Evolutionary conservation across 1,140 invertebrate genomes (phyloP).

Genomic region (Sinonovacula constricta): DNA sequence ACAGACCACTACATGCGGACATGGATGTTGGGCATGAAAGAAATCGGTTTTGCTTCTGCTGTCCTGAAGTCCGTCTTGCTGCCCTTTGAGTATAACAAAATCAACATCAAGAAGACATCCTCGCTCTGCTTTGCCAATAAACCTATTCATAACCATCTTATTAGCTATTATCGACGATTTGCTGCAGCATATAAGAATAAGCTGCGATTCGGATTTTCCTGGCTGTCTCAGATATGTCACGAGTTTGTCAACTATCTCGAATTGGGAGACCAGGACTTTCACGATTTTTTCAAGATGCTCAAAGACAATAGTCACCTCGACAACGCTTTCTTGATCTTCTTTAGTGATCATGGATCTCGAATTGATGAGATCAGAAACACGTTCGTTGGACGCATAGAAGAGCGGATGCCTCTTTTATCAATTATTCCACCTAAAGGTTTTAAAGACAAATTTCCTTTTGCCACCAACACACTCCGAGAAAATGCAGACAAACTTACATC

Average conservation of each 20-base stretch:
- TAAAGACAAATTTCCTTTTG: slow-evolving; percentile 82
- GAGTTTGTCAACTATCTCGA: slow-evolving; percentile 55
- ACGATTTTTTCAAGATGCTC: slow-evolving; percentile 74
- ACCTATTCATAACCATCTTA: slow-evolving; percentile 44
- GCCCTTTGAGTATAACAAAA: slow-evolving; percentile 30
- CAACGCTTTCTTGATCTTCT: slow-evolving; percentile 85
- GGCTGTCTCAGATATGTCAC: slow-evolving; percentile 49
- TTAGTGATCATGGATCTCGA: slow-evolving; percentile 95
- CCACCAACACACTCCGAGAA: slow-evolving; percentile 83
- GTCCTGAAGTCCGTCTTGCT: slow-evolving; percentile 41
- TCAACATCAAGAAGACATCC: slow-evolving; percentile 29
- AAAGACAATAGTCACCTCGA: slow-evolving; percentile 74
- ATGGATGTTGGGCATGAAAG: slow-evolving; percentile 73
- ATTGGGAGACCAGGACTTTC: slow-evolving; percentile 53
- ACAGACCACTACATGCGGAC: slow-evolving; percentile 79
- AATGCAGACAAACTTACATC: slow-evolving; percentile 82
- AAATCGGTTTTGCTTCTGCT: slow-evolving; percentile 53
- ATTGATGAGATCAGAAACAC: slow-evolving; percentile 90
- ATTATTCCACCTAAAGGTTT: slow-evolving; percentile 88
- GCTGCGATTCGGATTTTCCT: slow-evolving; percentile 40
- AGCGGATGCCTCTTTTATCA: slow-evolving; percentile 91
- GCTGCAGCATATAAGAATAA: slow-evolving; percentile 38
- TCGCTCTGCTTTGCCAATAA: slow-evolving; percentile 53
- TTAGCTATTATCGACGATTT: slow-evolving; percentile 54
- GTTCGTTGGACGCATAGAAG: slow-evolving; percentile 91